phyloP scores from a whole-genome alignment of 2,113 vertebrate species.

The Chlorocebus sabaeus region DNA sequence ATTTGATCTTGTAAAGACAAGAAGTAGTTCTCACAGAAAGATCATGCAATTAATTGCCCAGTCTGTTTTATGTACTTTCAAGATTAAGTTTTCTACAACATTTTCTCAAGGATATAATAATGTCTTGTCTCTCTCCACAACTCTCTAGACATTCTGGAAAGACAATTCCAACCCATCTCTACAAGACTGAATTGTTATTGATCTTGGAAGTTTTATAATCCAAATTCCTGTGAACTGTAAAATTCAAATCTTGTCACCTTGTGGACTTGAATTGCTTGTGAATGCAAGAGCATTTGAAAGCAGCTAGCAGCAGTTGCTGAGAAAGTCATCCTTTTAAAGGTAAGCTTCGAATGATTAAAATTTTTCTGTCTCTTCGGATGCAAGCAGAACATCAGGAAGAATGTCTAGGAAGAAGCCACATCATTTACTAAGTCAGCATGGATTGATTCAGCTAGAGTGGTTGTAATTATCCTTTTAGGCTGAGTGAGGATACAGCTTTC shows the following conservation, averaged over 20 bases:
- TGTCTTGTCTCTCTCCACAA: neutral
- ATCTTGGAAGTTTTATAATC: neutral
- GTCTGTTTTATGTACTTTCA: neutral
- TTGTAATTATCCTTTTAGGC: neutral
- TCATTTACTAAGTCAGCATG: neutral
- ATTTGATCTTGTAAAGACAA: neutral
- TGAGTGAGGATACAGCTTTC: neutral
- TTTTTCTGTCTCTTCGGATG: neutral
- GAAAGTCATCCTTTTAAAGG: neutral
- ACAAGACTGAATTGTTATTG: neutral
- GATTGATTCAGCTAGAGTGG: neutral
- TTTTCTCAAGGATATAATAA: neutral
- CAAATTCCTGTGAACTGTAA: neutral
- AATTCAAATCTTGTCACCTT: neutral
- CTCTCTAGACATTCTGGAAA: neutral
- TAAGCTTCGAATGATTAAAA: neutral
- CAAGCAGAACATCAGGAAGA: neutral
- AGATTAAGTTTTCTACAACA: neutral
- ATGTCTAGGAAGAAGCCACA: neutral
- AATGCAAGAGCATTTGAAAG: neutral
- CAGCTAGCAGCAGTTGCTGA: neutral
- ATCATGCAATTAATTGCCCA: neutral
- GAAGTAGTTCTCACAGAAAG: neutral
- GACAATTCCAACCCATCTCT: neutral
- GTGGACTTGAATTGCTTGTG: neutral